These are phyloP conservation scores for Eueides isabella DNA, from an alignment of 1,140 invertebrate genomes.

Conservation along the genomic window DNA sequence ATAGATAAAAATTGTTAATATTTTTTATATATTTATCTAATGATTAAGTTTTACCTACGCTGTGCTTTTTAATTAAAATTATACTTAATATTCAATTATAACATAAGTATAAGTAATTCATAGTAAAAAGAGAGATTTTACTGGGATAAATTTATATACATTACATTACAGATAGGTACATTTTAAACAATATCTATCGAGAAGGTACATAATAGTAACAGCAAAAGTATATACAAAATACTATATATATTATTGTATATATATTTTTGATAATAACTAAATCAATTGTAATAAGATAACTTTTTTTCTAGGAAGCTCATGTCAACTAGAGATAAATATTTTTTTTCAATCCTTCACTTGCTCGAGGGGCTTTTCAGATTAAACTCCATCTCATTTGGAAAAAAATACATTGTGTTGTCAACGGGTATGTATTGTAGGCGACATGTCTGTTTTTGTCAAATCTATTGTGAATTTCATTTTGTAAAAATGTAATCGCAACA, in stretches of 20 bases:
- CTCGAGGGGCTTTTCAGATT: conserved; percentile 68
- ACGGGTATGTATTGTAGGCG: conserved; percentile 39
- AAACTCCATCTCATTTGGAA: conserved; percentile 60
- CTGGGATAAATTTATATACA: no score
- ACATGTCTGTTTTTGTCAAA: conserved; percentile 31
- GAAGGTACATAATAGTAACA: not conserved
- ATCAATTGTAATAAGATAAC: not conserved
- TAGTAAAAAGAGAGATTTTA: no score
- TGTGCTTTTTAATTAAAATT: no score
- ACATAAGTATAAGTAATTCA: no score
- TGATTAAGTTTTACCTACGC: no score
- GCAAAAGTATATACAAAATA: not conserved
- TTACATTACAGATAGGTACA: no score
- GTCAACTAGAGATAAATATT: conserved; percentile 34
- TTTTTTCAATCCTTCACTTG: conserved; percentile 61
- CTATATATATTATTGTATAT: not conserved
- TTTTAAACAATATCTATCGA: no score
- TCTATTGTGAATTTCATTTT: conserved; percentile 28
- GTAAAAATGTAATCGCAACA: not conserved
- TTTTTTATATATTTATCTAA: no score
- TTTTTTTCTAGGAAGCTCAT: not conserved
- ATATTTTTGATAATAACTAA: not conserved
- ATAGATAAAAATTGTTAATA: no score
- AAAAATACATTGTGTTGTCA: conserved; percentile 52
- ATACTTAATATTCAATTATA: no score